A percentile compares a stretch with the other conserved stretches of the same genome.
These are phyloP conservation scores for Epirrita christyi DNA, from an alignment of 2,888 invertebrate genomes.

Conservation along the genomic window DNA sequence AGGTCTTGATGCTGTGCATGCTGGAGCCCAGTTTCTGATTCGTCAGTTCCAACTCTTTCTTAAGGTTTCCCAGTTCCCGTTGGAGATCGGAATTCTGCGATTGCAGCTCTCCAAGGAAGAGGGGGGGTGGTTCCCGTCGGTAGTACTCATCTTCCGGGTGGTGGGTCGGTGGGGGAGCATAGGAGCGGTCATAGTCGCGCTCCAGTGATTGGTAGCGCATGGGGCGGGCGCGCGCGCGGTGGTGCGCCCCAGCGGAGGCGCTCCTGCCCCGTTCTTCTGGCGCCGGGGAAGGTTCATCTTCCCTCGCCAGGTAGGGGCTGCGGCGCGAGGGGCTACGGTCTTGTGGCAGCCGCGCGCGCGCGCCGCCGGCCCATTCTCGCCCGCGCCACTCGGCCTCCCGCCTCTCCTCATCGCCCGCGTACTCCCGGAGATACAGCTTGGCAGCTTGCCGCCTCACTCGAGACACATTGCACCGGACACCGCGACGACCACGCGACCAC, in stretches of 20 bases:
- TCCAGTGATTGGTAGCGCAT: constrained; percentile 90
- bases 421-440: constrained; percentile 85
- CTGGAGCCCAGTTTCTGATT: constrained; percentile 99
- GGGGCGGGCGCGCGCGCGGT: constrained; percentile 92
- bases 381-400: constrained; percentile 82
- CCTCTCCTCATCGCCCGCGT: constrained; percentile 84
- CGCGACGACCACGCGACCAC: constrained; percentile 82
- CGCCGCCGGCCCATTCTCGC: constrained; percentile 72
- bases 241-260: constrained; percentile 88
- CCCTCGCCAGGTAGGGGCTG: constrained; percentile 90
- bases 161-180: constrained; percentile 91
- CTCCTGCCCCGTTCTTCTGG: constrained; percentile 93
- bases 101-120: constrained; percentile 94
- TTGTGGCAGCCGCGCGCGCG: constrained; percentile 90
- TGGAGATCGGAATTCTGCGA: constrained; percentile 98
- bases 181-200: constrained; percentile 93
- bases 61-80: constrained; percentile 93
- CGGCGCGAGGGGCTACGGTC: constrained; percentile 95
- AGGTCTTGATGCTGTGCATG: constrained; percentile 99
- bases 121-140: constrained; percentile 85
- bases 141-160: constrained; percentile 86
- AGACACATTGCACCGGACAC: constrained; percentile 73
- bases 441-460: constrained; percentile 79
- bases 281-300: constrained; percentile 92
- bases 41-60: constrained; percentile 97